phyloP scores from a whole-genome alignment of 2,113 vertebrate species.

The Elephantulus edwardii region DNA sequence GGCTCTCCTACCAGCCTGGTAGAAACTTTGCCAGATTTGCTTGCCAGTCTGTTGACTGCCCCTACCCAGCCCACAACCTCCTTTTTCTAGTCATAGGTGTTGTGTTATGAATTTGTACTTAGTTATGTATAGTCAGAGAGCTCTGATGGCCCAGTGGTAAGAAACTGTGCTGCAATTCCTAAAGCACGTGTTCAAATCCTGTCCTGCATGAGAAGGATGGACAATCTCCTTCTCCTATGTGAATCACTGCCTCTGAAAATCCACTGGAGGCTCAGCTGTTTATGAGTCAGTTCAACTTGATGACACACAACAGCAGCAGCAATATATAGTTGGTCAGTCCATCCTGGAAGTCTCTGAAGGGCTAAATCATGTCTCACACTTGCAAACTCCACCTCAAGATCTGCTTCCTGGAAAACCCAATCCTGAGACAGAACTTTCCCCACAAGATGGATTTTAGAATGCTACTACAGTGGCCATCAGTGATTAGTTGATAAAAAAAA shows the following conservation, averaged over 20 bases:
- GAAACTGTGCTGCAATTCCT: no score
- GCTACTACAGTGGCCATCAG: background rate
- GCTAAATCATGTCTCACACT: background rate
- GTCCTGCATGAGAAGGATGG: no score
- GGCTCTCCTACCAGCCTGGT: background rate
- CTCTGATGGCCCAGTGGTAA: no score
- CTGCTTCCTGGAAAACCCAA: constrained; percentile 19
- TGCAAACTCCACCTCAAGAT: constrained; percentile 1
- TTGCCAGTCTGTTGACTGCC: background rate
- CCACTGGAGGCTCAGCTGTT: no score
- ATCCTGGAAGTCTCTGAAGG: constrained; percentile 6
- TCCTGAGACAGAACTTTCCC: background rate
- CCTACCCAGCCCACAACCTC: background rate
- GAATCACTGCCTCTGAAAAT: no score
- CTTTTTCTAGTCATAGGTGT: background rate
- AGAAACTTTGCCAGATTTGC: background rate
- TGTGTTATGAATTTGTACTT: background rate
- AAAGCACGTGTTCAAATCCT: no score
- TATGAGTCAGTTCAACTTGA: no score
- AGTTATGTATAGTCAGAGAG: no score
- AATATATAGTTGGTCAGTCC: no score
- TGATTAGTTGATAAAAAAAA: constrained; percentile 22
- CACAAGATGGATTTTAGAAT: constrained; percentile 1
- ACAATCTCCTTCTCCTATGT: no score
- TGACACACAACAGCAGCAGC: no score